Conservation (phyloP, 2,113 vertebrate genomes). For the Hyla sarda region DNA sequence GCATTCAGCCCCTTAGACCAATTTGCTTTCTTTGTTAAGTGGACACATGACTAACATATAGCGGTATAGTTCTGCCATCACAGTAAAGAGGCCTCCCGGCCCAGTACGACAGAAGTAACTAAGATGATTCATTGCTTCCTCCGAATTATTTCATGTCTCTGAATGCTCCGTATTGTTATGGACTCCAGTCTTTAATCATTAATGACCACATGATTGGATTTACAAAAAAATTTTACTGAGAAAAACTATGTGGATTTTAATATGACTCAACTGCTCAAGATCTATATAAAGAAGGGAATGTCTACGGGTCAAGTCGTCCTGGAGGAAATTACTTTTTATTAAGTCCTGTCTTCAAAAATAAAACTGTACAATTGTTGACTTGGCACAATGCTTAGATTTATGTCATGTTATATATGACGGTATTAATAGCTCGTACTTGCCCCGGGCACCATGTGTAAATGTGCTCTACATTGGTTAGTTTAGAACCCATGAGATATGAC, state of each 20-base stretch:
- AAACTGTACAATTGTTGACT: background rate
- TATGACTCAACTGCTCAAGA: background rate
- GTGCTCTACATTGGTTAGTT: background rate
- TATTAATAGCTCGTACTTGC: background rate
- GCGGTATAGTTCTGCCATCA: too few relatives aligned
- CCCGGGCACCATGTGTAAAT: background rate
- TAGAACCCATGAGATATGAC: background rate
- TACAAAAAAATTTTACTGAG: background rate
- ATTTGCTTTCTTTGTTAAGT: too few relatives aligned
- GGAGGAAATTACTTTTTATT: background rate
- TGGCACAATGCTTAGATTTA: background rate
- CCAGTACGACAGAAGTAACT: background rate
- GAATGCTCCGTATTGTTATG: background rate
- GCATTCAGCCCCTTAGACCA: too few relatives aligned
- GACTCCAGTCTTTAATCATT: background rate
- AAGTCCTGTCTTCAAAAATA: background rate
- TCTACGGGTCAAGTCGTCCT: background rate
- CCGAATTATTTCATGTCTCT: background rate
- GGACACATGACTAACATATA: too few relatives aligned
- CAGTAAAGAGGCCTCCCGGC: background rate
- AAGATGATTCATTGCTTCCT: background rate
- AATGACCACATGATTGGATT: conserved; percentile 5
- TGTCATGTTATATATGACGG: background rate
- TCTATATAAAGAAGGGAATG: background rate
- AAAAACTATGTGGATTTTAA: background rate